Base-by-base conservation (phyloP, 2,797 vertebrate genomes). In the Phrynocephalus forsythii region DNA sequence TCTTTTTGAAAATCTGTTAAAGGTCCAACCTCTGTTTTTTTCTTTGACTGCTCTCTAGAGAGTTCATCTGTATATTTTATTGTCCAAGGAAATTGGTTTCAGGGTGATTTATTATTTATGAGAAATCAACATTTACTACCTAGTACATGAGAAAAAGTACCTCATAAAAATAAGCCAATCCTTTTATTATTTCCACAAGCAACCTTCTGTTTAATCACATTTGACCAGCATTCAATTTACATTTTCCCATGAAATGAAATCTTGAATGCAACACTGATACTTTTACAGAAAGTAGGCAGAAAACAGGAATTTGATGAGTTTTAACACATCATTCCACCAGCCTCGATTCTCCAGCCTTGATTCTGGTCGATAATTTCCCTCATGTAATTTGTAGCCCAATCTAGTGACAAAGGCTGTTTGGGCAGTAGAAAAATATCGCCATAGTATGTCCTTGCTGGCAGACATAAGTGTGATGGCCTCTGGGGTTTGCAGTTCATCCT, bases 11-110 rank as follows among this genome's bases (percentile, higher is more conserved):
- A 56, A 56, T 33, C 33, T 2, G 33, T 33, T 33, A 56, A 56
- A 9, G 52, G 8, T 56, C 52, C 52, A 56, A 56, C 1, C 52
- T 56, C 9, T 56, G 52, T 66, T 77, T 33, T 33, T 4, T 68
- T 84, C 69, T 52, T 48, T 2, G 20, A 85, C n/a, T 71, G 79
- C 52, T 1, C 71, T 91, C 77, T 83, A 3, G 0, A 24, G 1
- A 6, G 86, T 44, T n/a, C 84, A 0, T 5, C 22, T 63, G 66
- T 28, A 1, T 0, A 20, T 79, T 82, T 22, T 87, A 63, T 89
- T 84, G 85, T 90, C n/a, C 75, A 9, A 82, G 86, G 78, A 79
- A 86, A 15, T 6, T 72, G 84, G 82, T 68, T 84, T 63, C 30
- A 60, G 86, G 79, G 1, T 13, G 86, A 82, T 26, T 0, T 22